Evolutionary conservation across 2,797 vertebrate species (phyloP), one percentile per base, ranked within the genome.

Genomic region (Megaceryle alcyon): DNA sequence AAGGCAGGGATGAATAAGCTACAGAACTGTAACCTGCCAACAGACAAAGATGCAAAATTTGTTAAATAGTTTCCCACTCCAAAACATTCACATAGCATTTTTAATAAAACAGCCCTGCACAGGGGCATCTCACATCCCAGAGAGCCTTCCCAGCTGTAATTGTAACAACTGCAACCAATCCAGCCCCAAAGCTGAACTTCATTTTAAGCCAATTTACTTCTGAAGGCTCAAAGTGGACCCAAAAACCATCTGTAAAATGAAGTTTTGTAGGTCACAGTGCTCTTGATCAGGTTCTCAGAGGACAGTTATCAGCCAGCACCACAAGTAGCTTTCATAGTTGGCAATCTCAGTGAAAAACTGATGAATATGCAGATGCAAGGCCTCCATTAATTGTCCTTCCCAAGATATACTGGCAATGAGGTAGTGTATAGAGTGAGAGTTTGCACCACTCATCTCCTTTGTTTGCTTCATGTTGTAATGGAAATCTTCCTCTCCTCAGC

Each of bases 1-100:
- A 93, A 82, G 92, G 53, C 37, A 91, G 69, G 53, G 69, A 57
- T 81, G 92, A 89, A 96, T 96, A 96, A 87, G 95, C 96, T 89
- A 94, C 28, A 43, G 41, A 75, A 61, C 0, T 59, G 49, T 28
- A 93, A 92, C 79, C 69, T 96, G 92, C 87, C 84, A 93, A n/a
- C 66, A 88, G 79, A 37, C 8, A 28, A 76, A 89, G 63, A 65
- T 39, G 56, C 48, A 87, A 76, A 59, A 75, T 89, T 90, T 65
- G 25, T 87, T 78, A 33, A 87, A 68, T 15, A 51, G 37, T 75
- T 92, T 91, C 26, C 59, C 12, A 33, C 46, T 89, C 69, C 49
- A 29, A 87, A 94, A 35, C 12, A 41, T 29, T 57, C 20, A 26
- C 28, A 17, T 12, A 18, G 29, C 25, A 11, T 25, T 9, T 73